Evolutionary conservation across 92 coral and sea anemone species (phyloP).

Genomic region (Umimayanthus kanabou): DNA sequence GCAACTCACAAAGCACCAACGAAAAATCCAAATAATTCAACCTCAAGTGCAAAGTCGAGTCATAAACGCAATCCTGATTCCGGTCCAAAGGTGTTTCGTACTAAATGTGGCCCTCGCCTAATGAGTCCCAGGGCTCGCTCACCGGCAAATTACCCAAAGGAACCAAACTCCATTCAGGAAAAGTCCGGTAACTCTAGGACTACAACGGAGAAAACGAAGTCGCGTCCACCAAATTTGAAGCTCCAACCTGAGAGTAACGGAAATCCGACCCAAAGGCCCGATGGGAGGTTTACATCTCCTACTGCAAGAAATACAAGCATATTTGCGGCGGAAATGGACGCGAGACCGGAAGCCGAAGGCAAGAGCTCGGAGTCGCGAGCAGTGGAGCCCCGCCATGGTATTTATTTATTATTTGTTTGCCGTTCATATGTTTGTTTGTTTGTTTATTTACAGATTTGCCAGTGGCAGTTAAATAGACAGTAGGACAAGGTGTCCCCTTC

Average conservation of each 20-base stretch:
- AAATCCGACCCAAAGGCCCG: neutral
- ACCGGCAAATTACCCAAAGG: neutral
- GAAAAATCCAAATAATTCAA: neutral
- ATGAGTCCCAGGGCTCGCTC: neutral
- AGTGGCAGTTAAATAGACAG: no score
- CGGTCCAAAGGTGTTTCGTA: neutral
- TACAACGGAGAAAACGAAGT: neutral
- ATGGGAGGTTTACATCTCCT: neutral
- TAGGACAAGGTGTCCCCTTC: no score
- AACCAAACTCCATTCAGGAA: neutral
- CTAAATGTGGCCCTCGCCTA: neutral
- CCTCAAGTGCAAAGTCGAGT: neutral
- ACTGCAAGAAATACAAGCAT: neutral
- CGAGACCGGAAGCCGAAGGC: neutral
- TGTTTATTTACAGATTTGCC: no score
- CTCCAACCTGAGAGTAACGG: neutral
- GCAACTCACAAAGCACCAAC: slow-evolving; percentile 6
- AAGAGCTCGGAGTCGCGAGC: neutral
- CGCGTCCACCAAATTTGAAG: slow-evolving; percentile 8
- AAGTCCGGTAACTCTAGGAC: neutral
- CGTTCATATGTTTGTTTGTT: no score
- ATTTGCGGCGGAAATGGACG: neutral
- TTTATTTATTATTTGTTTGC: no score
- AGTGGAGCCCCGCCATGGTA: neutral
- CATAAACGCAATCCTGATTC: neutral